Evolutionary conservation across 2,888 invertebrate species (phyloP).

Genomic region (Aplocera efformata): DNA sequence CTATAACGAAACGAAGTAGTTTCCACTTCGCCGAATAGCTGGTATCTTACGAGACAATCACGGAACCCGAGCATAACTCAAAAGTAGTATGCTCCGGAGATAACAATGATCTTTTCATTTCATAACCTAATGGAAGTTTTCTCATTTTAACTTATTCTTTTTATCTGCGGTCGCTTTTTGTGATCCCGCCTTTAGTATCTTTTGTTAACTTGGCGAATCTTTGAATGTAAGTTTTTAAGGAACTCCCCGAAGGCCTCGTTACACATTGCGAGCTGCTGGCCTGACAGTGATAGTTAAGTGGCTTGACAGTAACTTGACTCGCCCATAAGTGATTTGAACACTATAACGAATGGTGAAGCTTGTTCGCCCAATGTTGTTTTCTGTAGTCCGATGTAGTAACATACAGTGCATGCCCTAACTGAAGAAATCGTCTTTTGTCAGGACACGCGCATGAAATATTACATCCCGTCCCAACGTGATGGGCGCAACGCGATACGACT

Average conservation of each 20-base stretch:
- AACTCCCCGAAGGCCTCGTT: background rate
- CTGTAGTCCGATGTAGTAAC: no score
- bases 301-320: no score
- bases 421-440: no score
- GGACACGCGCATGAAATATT: no score
- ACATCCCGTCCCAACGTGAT: no score
- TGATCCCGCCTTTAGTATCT: conserved; percentile 38
- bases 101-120: conserved; percentile 71
- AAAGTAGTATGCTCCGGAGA: conserved; percentile 61
- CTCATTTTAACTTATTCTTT: conserved; percentile 72
- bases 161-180: conserved; percentile 50
- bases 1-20: conserved; percentile 16
- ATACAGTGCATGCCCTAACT: no score
- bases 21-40: conserved; percentile 26
- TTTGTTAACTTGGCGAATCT: conserved; percentile 21
- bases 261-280: no score
- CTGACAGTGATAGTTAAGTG: no score
- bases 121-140: conserved; percentile 74
- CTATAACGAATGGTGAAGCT: no score
- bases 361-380: no score
- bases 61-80: conserved; percentile 53
- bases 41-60: conserved; percentile 38
- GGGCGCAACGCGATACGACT: no score
- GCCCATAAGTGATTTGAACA: no score
- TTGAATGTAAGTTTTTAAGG: conserved; percentile 9